These are phyloP conservation scores for Pocota personata DNA, from an alignment of 2,888 invertebrate species.

Conservation along the genomic window DNA sequence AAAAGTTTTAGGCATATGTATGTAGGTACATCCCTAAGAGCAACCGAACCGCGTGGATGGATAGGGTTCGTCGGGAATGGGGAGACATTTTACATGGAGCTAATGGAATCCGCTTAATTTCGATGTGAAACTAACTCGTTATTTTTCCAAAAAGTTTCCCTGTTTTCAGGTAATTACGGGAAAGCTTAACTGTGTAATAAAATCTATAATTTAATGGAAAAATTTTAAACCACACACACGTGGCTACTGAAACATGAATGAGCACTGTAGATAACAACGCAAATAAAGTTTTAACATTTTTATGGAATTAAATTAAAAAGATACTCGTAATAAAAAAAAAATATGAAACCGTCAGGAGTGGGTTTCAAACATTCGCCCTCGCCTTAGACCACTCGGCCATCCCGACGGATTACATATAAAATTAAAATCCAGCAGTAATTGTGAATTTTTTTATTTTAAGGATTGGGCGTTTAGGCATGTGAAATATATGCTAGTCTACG, in stretches of 20 bases:
- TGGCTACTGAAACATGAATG: not conserved
- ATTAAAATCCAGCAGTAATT: too few relatives aligned
- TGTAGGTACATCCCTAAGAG: not conserved
- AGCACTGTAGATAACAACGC: not conserved
- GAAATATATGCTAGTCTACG: too few relatives aligned
- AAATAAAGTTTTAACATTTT: not conserved
- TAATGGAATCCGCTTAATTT: conserved; percentile 62
- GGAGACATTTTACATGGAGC: conserved; percentile 37
- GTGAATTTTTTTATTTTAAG: too few relatives aligned
- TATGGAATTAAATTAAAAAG: not conserved
- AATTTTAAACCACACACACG: not conserved
- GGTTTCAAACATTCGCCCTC: too few relatives aligned
- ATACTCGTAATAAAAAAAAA: too few relatives aligned
- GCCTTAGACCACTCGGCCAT: too few relatives aligned
- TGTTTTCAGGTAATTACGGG: conserved; percentile 48
- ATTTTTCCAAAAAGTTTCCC: conserved; percentile 29
- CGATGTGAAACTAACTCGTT: conserved; percentile 53
- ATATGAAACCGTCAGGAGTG: too few relatives aligned
- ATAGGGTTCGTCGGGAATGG: not conserved
- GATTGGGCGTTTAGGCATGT: too few relatives aligned
- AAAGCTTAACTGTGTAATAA: conserved; percentile 47
- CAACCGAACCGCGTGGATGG: conserved; percentile 3
- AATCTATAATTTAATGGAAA: conserved; percentile 30
- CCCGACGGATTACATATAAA: too few relatives aligned
- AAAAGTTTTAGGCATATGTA: conserved; percentile 48